phyloP scores from a whole-genome alignment of 2,888 invertebrate genomes.

The Orthosia incerta region DNA sequence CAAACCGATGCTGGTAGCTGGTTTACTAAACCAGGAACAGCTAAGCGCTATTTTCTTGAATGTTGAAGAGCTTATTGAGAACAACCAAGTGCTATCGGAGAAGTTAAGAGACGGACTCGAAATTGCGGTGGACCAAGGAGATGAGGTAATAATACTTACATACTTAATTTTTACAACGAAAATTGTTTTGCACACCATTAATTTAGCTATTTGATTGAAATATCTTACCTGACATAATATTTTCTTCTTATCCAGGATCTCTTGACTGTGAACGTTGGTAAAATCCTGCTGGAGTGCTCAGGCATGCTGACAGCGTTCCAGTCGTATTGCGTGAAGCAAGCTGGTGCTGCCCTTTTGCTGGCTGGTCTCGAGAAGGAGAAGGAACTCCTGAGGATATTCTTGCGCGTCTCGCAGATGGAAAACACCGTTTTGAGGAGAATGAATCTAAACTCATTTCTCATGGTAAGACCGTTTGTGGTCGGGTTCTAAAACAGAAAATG shows the following conservation, averaged over 20 bases:
- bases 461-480: slow-evolving; percentile 91
- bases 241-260: slow-evolving; percentile 91
- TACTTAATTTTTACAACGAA: not conserved
- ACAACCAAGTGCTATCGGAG: slow-evolving; percentile 96
- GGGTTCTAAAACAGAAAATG: not conserved
- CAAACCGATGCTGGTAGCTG: slow-evolving; percentile 98
- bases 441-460: slow-evolving; percentile 99
- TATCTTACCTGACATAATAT: not conserved
- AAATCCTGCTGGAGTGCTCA: slow-evolving; percentile 96
- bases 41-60: slow-evolving; percentile 98
- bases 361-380: slow-evolving; percentile 98
- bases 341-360: slow-evolving; percentile 96
- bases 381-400: slow-evolving; percentile 97
- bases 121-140: slow-evolving; percentile 95
- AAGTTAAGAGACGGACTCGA: slow-evolving; percentile 96
- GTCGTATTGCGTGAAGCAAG: slow-evolving; percentile 98
- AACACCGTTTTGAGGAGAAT: slow-evolving; percentile 97
- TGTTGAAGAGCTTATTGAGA: slow-evolving; percentile 97
- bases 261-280: slow-evolving; percentile 97
- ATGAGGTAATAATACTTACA: slow-evolving; percentile 89
- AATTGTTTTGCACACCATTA: not conserved
- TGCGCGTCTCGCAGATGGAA: slow-evolving; percentile 99
- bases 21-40: slow-evolving; percentile 97
- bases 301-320: slow-evolving; percentile 98
- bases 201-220: too few species aligned